Conservation (phyloP, 2,888 invertebrate species). For the Norana najaformis region DNA sequence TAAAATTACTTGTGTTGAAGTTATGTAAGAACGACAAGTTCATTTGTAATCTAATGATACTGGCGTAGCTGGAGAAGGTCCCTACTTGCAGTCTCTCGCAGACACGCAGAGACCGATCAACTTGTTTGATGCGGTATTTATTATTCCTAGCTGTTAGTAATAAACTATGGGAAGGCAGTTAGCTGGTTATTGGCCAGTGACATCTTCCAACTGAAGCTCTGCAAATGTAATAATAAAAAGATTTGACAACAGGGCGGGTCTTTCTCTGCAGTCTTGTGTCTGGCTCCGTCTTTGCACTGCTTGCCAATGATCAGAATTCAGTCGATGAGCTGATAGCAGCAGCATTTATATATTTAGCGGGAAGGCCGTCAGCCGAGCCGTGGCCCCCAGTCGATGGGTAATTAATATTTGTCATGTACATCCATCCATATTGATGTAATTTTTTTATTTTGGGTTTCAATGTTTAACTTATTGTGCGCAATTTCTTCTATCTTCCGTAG, state of each 20-base stretch:
- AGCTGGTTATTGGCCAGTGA: neutral
- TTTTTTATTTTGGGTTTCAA: neutral
- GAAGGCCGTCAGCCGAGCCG: neutral
- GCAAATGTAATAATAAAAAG: neutral
- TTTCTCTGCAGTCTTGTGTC: neutral
- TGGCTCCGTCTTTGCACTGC: neutral
- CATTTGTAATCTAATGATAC: neutral
- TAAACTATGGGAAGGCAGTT: slow-evolving; percentile 4
- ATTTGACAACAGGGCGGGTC: neutral
- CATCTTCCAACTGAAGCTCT: neutral
- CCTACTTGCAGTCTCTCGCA: neutral
- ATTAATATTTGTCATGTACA: neutral
- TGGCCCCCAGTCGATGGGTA: no score
- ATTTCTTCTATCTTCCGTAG: neutral
- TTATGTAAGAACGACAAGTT: neutral
- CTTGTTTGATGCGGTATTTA: neutral
- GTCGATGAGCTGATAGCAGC: neutral
- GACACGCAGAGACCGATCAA: neutral
- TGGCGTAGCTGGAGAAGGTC: neutral
- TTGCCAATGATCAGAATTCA: neutral
- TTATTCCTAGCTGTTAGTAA: neutral
- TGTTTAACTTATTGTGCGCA: neutral
- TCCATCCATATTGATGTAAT: neutral
- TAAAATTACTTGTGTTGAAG: neutral
- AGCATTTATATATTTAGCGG: slow-evolving; percentile 9